Conservation (phyloP, 2,888 invertebrate genomes). For the Mystacides longicornis region DNA sequence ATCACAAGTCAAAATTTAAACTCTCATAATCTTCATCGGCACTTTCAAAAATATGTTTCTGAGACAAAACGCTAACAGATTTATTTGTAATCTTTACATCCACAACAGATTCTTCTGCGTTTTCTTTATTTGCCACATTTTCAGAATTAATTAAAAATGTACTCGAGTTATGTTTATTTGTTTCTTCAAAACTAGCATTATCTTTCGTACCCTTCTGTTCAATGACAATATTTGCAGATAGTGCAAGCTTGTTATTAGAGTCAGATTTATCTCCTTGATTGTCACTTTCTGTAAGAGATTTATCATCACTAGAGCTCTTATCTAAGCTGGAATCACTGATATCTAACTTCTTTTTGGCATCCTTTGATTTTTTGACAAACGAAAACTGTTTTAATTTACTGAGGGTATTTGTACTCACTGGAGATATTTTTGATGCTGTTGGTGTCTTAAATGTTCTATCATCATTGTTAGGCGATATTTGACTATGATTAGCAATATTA, state of each 20-base stretch:
- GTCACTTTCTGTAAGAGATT: background rate
- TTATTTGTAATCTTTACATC: background rate
- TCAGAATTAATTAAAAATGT: too few relatives aligned
- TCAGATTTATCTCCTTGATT: background rate
- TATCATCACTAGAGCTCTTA: background rate
- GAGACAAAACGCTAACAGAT: constrained; percentile 31
- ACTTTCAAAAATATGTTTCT: constrained; percentile 46
- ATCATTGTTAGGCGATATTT: background rate
- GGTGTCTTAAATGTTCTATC: constrained; percentile 7
- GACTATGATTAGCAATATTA: background rate
- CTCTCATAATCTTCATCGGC: constrained; percentile 45
- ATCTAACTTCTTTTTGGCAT: constrained; percentile 24
- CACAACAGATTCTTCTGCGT: too few relatives aligned
- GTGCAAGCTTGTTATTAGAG: background rate
- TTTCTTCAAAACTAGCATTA: too few relatives aligned
- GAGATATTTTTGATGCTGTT: constrained; percentile 17
- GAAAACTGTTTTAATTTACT: constrained; percentile 26
- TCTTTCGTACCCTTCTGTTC: too few relatives aligned
- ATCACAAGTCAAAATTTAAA: constrained; percentile 37
- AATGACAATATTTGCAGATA: background rate
- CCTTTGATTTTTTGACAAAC: constrained; percentile 22
- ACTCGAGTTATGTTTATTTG: too few relatives aligned
- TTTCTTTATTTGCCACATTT: too few relatives aligned
- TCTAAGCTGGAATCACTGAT: background rate
- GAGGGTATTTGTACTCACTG: constrained; percentile 18